Base-by-base conservation (phyloP, 2,113 vertebrate genomes). In the Carassius gibelio region DNA sequence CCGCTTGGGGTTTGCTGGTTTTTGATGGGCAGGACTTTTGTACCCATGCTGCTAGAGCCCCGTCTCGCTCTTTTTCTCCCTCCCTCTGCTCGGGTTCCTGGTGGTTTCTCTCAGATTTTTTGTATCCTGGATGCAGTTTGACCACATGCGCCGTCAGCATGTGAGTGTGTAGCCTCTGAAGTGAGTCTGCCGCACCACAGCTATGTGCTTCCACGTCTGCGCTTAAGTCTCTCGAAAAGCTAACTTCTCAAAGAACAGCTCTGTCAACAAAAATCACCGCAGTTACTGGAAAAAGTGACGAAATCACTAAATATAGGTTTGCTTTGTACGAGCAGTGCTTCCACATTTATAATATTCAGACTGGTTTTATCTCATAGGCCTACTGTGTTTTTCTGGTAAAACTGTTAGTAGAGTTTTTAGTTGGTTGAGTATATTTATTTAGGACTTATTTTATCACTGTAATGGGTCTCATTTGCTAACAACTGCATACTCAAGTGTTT, bases 141-240 rank as follows among this genome's bases (percentile, higher is more conserved):
- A 92, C 93, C 91, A 77, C 92, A 90, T 90, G 50, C 91, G 78
- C 85, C 88, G 79, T 83, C 66, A 88, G 84, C 5, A 85, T 48
- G 52, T 82, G 83, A 69, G 50, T 71, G 52, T 55, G 81, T 57
- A 82, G 78, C 72, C 42, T 48, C 89, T 90, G 89, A 90, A 91
- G 88, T 86, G 87, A 85, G 87, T 80, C 77, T 85, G 81, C 83
- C 82, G 83, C 84, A 92, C 90, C 91, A 88, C 86, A 91, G 81
- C 88, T 89, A 82, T 87, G 89, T 87, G 86, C 93, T 87, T 82
- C 78, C 69, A n/a, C 57, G 68, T 87, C 78, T 84, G 72, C 34
- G 15, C 34, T 87, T 84, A 66, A 77, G 82, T 86, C 85, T 42
- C 64, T 86, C 71, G 75, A 72, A 72, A 86, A 77, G 86, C 72